Conservation (phyloP, 2,888 invertebrate species). For the Oxycera nigricornis region DNA sequence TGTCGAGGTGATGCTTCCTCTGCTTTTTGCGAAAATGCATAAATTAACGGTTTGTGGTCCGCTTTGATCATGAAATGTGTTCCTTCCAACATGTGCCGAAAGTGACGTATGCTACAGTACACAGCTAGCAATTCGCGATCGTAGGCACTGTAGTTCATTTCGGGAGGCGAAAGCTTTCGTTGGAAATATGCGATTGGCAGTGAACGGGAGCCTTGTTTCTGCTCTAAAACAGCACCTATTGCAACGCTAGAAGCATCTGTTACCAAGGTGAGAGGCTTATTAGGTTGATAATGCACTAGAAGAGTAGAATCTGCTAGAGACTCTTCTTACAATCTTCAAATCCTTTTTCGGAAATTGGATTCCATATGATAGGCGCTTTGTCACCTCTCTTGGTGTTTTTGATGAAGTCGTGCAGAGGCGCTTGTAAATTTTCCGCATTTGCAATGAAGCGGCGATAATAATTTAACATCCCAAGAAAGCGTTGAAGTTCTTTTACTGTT, state of each 20-base stretch:
- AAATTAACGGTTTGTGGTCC: too few species aligned
- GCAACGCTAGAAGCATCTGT: constrained; percentile 49
- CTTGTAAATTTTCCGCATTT: too few species aligned
- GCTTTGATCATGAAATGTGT: too few species aligned
- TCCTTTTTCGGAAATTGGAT: not conserved
- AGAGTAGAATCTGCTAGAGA: constrained; percentile 11
- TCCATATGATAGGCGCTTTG: not conserved
- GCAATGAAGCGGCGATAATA: too few species aligned
- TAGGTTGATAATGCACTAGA: constrained; percentile 24
- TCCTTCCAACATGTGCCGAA: constrained; percentile 45
- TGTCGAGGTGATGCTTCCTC: too few species aligned
- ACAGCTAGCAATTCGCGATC: constrained; percentile 51
- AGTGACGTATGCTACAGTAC: constrained; percentile 49
- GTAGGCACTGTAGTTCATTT: constrained; percentile 51
- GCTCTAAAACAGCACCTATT: constrained; percentile 51
- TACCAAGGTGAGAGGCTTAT: not conserved
- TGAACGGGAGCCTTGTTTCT: constrained; percentile 46
- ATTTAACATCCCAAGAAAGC: too few species aligned
- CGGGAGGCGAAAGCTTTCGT: constrained; percentile 49
- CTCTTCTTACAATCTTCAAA: not conserved
- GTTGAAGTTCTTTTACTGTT: too few species aligned
- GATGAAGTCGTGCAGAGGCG: too few species aligned
- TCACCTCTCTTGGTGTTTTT: not conserved
- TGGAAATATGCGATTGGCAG: constrained; percentile 51
- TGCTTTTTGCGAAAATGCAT: too few species aligned